These are phyloP conservation scores for Drosophila atripex DNA, from an alignment of 2,888 invertebrate genomes.

Conservation along the genomic window DNA sequence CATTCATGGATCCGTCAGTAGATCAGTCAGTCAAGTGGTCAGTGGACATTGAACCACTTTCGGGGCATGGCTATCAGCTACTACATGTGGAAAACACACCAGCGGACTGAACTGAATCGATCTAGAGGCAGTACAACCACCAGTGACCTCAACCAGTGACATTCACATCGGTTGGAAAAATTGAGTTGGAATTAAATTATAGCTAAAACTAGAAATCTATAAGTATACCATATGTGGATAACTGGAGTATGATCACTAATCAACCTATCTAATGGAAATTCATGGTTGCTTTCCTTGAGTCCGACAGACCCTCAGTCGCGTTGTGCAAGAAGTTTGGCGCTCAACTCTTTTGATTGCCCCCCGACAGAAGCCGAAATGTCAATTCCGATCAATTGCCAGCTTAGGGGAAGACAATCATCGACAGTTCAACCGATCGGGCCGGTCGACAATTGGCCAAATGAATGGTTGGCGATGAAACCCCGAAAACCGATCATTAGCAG, in stretches of 20 bases:
- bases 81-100: neutral
- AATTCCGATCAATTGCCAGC: constrained; percentile 41
- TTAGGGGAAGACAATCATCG: constrained; percentile 49
- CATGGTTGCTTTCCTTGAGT: constrained; percentile 28
- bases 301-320: neutral
- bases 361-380: constrained; percentile 40
- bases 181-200: constrained; percentile 45
- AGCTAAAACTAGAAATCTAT: constrained; percentile 39
- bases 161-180: constrained; percentile 59
- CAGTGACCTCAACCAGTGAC: constrained; percentile 67
- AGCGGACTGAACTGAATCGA: constrained; percentile 12
- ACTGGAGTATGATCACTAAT: constrained; percentile 29
- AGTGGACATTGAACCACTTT: constrained; percentile 75
- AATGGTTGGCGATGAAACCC: constrained; percentile 25
- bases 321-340: constrained; percentile 45
- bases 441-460: constrained; percentile 41
- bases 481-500: constrained; percentile 63
- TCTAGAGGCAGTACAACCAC: constrained; percentile 26
- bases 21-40: constrained; percentile 40
- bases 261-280: neutral
- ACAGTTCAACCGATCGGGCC: constrained; percentile 40
- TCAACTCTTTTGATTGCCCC: constrained; percentile 49
- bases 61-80: constrained; percentile 36
- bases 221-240: constrained; percentile 30
- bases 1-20: constrained; percentile 50